Percentiles rank a stretch among this genome's conserved stretches.
Conservation (phyloP, 2,113 vertebrate genomes). For the Dicaeum eximium region DNA sequence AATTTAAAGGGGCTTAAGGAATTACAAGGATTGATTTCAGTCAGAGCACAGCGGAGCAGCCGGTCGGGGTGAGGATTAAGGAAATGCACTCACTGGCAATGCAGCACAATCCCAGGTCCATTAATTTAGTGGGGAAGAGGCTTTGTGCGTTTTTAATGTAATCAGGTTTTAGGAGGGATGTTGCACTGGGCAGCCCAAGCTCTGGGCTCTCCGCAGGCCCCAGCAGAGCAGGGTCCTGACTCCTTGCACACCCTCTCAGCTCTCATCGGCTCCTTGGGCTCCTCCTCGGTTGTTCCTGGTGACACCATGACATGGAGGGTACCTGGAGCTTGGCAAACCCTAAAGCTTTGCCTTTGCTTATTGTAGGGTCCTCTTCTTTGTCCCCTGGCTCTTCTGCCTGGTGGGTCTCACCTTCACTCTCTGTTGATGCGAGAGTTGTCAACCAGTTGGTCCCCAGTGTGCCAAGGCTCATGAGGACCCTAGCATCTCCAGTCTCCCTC, state of each 20-base stretch:
- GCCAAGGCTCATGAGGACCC: neutral
- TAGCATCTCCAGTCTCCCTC: neutral
- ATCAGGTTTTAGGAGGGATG: conserved; percentile 38
- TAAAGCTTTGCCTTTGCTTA: neutral
- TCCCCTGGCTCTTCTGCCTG: neutral
- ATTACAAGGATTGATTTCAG: conserved; percentile 57
- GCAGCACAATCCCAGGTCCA: neutral
- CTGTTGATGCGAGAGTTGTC: neutral
- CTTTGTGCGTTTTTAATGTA: conserved; percentile 35
- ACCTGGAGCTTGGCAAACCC: neutral
- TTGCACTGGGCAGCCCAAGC: neutral
- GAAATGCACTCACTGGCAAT: neutral
- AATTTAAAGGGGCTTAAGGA: conserved; percentile 47
- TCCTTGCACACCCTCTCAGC: neutral
- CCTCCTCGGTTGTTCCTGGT: neutral
- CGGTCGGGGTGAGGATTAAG: conserved; percentile 22
- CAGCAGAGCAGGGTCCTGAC: neutral
- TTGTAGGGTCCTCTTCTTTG: neutral
- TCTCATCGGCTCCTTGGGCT: neutral
- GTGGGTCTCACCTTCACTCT: neutral
- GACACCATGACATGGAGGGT: neutral
- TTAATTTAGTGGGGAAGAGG: conserved; percentile 31
- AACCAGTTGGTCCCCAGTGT: neutral
- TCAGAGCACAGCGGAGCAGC: neutral
- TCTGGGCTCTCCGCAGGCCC: neutral